Evolutionary conservation across 1,140 invertebrate genomes (phyloP), one percentile per base, ranked within the genome.

Genomic region (Archivesica marissinica): DNA sequence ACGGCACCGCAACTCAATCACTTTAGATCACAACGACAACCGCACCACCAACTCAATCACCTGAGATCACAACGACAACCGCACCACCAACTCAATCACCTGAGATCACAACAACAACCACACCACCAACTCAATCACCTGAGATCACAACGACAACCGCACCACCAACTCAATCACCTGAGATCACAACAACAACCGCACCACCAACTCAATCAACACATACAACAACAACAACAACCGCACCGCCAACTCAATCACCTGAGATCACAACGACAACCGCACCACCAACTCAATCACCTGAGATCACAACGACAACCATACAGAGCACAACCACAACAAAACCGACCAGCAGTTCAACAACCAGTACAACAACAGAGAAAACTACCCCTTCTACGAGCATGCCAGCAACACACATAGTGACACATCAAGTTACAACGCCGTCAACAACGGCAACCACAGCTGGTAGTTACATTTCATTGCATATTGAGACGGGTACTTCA

Each of bases 381-480:
- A 77, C 50, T 25, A 77, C 41, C n/a, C 13, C 47, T 9, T 30
- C 13, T 61, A 77, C 41, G 11, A 77, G n/a, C n/a, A n/a, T n/a
- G n/a, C 17, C 15, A 17, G 20, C 61, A 35, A 30, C 61, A 20
- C 3, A 13, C 13, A 1, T 13, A 38, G 15, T 41, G 25, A 38
- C 38, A 3, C 11, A 15, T 9, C 47, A n/a, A 7, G 38, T n/a
- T 20, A 0, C 25, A 41, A 20, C 6, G 13, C 11, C 23, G 15
- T n/a, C 54, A 28, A 59, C 54, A 28, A 23, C 54, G 3, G 59
- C 30, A 64, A 64, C 59, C 33, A 64, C 59, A 25, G 4, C 59
- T 17, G 59, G 59, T 64, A 64, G 20, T 11, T 35, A 7, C 17
- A 52, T 52, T 4, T 47, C 41, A 47, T n/a, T n/a, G n/a, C n/a